A percentile compares a stretch with the other conserved stretches of the same genome.
These are phyloP conservation scores for Gorsachius goisagi DNA, from an alignment of 2,113 vertebrate genomes.

Conservation along the genomic window DNA sequence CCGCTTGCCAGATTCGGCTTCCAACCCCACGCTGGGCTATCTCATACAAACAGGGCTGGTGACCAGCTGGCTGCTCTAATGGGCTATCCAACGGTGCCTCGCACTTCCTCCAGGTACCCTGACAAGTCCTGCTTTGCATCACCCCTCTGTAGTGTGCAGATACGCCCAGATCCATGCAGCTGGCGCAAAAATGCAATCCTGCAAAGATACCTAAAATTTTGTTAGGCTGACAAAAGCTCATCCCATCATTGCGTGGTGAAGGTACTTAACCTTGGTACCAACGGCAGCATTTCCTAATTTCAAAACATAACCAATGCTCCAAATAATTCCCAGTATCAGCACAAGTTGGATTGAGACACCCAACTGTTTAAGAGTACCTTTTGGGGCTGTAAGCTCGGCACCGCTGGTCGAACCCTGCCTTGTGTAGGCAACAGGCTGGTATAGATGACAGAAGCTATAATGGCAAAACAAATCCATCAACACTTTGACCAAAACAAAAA, in stretches of 20 bases:
- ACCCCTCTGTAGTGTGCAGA: rapidly evolving
- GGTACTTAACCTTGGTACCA: neutral
- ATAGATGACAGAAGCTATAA: neutral
- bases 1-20: rapidly evolving
- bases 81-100: neutral
- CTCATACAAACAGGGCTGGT: neutral
- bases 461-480: neutral
- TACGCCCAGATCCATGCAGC: rapidly evolving
- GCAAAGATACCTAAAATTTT: neutral
- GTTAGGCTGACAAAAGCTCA: neutral
- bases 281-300: neutral
- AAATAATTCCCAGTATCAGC: neutral
- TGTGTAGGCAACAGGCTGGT: neutral
- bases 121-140: neutral
- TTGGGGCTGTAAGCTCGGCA: neutral
- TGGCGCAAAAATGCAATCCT: neutral
- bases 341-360: neutral
- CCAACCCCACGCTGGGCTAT: rapidly evolving
- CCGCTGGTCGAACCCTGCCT: neutral
- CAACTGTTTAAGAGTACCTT: neutral
- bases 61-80: neutral
- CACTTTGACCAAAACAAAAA: neutral
- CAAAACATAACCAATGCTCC: neutral
- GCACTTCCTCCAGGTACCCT: neutral
- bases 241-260: neutral